A percentile compares a stretch with the other conserved stretches of the same genome.
These are phyloP conservation scores for Indicator indicator DNA, from an alignment of 2,113 vertebrate species.

Conservation along the genomic window DNA sequence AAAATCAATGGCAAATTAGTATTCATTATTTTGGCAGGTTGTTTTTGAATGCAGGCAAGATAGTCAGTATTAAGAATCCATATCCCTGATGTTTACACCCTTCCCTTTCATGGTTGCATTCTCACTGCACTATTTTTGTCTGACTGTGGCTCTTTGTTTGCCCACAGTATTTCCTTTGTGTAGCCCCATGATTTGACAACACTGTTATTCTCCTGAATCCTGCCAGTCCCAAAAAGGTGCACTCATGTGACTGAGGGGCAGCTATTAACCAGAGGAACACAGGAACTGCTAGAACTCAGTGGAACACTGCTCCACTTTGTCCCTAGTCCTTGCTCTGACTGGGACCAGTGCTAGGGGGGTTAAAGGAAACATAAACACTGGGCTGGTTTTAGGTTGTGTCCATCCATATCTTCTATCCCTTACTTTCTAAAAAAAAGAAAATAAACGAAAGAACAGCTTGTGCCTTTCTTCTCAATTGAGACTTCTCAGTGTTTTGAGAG, in stretches of 20 bases:
- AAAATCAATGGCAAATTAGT: not conserved
- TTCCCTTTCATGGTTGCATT: not conserved
- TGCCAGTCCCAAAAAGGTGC: not conserved
- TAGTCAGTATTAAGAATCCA: not conserved
- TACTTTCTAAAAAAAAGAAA: not conserved
- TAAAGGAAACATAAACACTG: not conserved
- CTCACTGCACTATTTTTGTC: not conserved
- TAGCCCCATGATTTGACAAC: not conserved
- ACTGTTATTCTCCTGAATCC: not conserved
- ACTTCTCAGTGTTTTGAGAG: not conserved
- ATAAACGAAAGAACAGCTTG: not conserved
- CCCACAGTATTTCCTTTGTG: not conserved
- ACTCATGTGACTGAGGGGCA: not conserved
- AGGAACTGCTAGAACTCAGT: not conserved
- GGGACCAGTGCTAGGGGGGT: not conserved
- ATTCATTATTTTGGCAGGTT: not conserved
- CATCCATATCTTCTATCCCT: not conserved
- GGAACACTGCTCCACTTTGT: not conserved
- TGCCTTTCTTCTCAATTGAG: not conserved
- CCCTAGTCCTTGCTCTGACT: not conserved
- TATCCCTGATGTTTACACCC: fast-evolving
- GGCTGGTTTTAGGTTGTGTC: not conserved
- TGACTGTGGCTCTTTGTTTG: not conserved
- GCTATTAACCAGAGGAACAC: not conserved
- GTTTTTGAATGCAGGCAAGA: not conserved